Conservation (phyloP, 2,113 vertebrate species). For the Aphelocoma coerulescens region DNA sequence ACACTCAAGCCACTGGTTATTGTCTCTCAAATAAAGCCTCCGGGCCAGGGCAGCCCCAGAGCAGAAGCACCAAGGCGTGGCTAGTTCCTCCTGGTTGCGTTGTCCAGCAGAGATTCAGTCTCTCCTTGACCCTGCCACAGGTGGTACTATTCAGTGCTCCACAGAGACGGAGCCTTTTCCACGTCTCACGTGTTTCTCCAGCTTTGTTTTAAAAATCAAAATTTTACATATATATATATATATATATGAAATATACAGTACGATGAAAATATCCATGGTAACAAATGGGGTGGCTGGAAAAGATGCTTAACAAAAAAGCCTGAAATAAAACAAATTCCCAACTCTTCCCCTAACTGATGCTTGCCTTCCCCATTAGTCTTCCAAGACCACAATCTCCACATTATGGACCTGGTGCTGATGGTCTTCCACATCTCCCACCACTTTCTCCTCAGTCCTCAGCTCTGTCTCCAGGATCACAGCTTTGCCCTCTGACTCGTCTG, state of each 20-base stretch:
- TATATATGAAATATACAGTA: not conserved
- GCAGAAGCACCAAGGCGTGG: not conserved
- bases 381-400: slow-evolving; percentile 85
- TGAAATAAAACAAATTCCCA: slow-evolving; percentile 52
- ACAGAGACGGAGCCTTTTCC: not conserved
- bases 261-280: slow-evolving; percentile 57
- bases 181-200: slow-evolving; percentile 39
- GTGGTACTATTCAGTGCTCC: slow-evolving; percentile 60
- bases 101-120: not conserved
- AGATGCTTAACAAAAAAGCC: slow-evolving; percentile 58
- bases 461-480: slow-evolving; percentile 82
- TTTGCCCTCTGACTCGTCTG: slow-evolving; percentile 71
- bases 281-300: slow-evolving; percentile 66
- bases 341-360: not conserved
- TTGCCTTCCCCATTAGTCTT: slow-evolving; percentile 69
- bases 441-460: slow-evolving; percentile 82
- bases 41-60: not conserved
- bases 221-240: not conserved
- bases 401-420: slow-evolving; percentile 84
- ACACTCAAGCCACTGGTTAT: slow-evolving; percentile 5
- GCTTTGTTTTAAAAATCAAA: not conserved
- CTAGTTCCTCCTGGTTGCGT: not conserved
- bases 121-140: not conserved
- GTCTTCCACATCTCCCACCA: slow-evolving; percentile 77
- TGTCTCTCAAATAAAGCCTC: not conserved